These are phyloP conservation scores for Nannospalax galili DNA, from an alignment of 2,113 vertebrate species.

Conservation along the genomic window DNA sequence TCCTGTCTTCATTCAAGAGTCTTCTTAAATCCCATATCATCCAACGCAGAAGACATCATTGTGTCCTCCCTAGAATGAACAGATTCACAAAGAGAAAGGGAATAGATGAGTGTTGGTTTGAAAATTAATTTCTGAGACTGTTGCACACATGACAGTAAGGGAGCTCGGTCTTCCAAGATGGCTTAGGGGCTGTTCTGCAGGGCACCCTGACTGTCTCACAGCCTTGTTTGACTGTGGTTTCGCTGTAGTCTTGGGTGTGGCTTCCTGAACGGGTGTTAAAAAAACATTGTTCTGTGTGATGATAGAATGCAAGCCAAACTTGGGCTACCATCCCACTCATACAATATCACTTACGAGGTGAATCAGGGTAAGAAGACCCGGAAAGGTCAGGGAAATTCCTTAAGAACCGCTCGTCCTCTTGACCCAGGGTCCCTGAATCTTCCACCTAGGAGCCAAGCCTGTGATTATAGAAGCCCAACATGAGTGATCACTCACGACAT, in stretches of 20 bases:
- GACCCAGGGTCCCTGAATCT: not conserved
- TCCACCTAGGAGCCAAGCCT: not conserved
- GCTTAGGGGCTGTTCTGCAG: too few relatives aligned
- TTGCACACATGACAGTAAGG: not conserved
- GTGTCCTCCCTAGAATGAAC: conserved; percentile 31
- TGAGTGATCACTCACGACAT: too few relatives aligned
- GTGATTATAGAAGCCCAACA: not conserved
- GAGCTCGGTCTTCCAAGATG: not conserved
- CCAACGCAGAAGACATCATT: conserved; percentile 40
- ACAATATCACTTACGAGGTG: not conserved
- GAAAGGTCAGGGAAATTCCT: not conserved
- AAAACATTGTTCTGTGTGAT: not conserved
- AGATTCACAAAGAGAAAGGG: conserved; percentile 14
- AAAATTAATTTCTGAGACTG: conserved; percentile 21
- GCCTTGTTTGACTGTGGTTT: not conserved
- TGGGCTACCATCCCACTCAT: not conserved
- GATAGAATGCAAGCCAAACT: not conserved
- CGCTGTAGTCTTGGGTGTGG: not conserved
- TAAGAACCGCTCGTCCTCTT: not conserved
- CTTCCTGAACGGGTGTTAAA: not conserved
- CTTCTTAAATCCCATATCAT: conserved; percentile 53
- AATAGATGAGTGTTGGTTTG: not conserved
- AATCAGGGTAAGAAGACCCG: not conserved
- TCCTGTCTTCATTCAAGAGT: conserved; percentile 68
- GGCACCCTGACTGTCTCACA: not conserved